A percentile compares a stretch with the other conserved stretches of the same genome.
Evolutionary conservation across 2,113 vertebrate genomes (phyloP).

Genomic region (Lagopus leucura): DNA sequence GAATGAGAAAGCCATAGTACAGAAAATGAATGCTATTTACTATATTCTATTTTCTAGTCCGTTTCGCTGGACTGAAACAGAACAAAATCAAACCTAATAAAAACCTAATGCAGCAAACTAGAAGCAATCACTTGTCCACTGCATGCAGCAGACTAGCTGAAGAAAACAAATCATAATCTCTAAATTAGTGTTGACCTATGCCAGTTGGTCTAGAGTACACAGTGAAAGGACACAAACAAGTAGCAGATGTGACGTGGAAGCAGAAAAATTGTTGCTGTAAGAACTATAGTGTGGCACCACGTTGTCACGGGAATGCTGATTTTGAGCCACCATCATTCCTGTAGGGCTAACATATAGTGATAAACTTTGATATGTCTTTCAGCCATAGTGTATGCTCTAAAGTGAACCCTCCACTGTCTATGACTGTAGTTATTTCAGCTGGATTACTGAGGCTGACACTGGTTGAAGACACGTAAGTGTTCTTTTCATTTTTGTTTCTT

Average conservation of each 20-base stretch:
- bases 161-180: constrained; percentile 18
- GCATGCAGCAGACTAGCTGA: neutral
- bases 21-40: neutral
- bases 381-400: neutral
- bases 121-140: neutral
- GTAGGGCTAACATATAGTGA: neutral
- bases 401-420: neutral
- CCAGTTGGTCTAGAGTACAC: neutral
- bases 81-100: constrained; percentile 16
- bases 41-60: neutral
- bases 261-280: neutral
- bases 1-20: neutral
- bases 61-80: constrained; percentile 4
- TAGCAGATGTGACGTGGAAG: neutral
- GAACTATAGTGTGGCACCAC: neutral
- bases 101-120: neutral
- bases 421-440: neutral
- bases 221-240: neutral
- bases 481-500: neutral
- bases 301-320: neutral
- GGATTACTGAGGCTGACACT: neutral
- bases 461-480: neutral
- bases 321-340: neutral
- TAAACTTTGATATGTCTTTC: neutral
- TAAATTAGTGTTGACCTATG: neutral